Evolutionary conservation across 64 coral and sea anemone species (phyloP).

Genomic region (Montipora sp.): DNA sequence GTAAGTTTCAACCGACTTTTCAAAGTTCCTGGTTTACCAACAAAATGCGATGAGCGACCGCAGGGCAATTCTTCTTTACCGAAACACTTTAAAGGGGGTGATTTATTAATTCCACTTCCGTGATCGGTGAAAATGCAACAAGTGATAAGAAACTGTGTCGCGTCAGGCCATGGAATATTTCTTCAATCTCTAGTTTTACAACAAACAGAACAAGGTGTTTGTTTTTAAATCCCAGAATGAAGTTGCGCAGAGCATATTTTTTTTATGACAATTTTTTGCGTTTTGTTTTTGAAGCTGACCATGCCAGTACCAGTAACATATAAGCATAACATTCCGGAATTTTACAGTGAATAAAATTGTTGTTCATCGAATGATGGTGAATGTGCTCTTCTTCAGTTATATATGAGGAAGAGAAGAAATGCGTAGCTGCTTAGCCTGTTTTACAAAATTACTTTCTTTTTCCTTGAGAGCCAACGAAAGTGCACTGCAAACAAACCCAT

Average conservation of each 20-base stretch:
- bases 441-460: not conserved
- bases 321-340: not conserved
- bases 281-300: not conserved
- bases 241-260: not conserved
- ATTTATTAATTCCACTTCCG: not conserved
- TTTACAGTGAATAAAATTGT: not conserved
- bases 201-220: not conserved
- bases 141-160: not conserved
- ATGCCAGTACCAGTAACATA: not conserved
- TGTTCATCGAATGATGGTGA: not conserved
- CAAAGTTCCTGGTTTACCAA: constrained; percentile 22
- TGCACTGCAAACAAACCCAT: not conserved
- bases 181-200: not conserved
- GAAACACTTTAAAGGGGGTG: not conserved
- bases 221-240: not conserved
- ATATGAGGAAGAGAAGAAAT: not conserved
- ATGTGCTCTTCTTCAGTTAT: not conserved
- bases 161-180: not conserved
- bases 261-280: not conserved
- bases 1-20: constrained; percentile 5
- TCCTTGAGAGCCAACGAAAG: not conserved
- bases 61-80: not conserved
- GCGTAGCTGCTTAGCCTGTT: not conserved
- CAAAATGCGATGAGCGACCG: constrained; percentile 28
- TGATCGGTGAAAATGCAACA: no score